Evolutionary conservation across 2,888 invertebrate genomes (phyloP).

Genomic region (Vanessa cardui): DNA sequence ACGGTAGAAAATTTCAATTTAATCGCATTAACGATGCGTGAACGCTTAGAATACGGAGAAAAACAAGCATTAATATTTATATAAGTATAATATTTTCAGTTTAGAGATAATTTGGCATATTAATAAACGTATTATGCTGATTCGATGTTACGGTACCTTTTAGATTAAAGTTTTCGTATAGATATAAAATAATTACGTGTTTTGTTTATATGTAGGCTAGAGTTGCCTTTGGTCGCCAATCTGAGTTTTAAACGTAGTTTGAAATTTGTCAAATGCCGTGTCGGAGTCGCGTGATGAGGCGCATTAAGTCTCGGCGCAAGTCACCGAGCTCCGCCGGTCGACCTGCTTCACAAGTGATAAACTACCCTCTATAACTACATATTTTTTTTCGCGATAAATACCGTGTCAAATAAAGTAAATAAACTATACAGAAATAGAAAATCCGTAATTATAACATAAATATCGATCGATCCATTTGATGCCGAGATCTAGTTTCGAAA

Average conservation of each 20-base stretch:
- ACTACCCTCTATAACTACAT: conserved; percentile 48
- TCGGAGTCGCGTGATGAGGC: conserved; percentile 67
- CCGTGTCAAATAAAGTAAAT: conserved; percentile 25
- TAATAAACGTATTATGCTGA: too few species aligned
- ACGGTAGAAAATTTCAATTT: too few species aligned
- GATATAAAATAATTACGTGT: background rate
- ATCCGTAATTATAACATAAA: too few species aligned
- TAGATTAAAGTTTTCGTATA: too few species aligned
- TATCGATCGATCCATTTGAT: too few species aligned
- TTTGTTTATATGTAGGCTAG: conserved; percentile 4
- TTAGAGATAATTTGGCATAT: too few species aligned
- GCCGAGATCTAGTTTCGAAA: too few species aligned
- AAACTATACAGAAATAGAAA: background rate
- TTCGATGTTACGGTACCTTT: too few species aligned
- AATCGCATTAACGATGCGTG: too few species aligned
- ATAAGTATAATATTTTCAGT: too few species aligned
- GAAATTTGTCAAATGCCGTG: conserved; percentile 62
- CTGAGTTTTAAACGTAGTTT: conserved; percentile 44
- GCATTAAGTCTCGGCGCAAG: conserved; percentile 68
- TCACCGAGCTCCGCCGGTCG: conserved; percentile 56
- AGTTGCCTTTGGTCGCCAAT: conserved; percentile 30
- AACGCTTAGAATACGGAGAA: too few species aligned
- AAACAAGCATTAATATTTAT: too few species aligned
- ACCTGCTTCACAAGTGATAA: conserved; percentile 69
- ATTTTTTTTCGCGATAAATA: conserved; percentile 30